A percentile compares a stretch with the other conserved stretches of the same genome.
Evolutionary conservation across 2,888 invertebrate genomes (phyloP).

Genomic region (Sicus ferrugineus): DNA sequence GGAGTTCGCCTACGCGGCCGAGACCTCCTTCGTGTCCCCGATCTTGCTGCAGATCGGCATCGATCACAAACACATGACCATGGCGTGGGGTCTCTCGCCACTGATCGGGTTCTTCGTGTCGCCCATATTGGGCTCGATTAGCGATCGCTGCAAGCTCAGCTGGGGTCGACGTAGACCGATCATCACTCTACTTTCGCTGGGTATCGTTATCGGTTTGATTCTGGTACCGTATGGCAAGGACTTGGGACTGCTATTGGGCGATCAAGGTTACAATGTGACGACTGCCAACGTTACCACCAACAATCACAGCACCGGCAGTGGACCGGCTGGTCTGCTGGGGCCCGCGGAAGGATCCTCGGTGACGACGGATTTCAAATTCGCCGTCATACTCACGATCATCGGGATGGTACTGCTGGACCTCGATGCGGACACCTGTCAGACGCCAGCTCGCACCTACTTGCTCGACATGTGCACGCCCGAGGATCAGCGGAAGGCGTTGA

Average conservation of each 20-base stretch:
- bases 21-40: slow-evolving; percentile 74
- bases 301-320: slow-evolving; percentile 28
- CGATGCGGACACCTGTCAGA: slow-evolving; percentile 73
- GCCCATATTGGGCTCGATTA: slow-evolving; percentile 68
- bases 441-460: slow-evolving; percentile 71
- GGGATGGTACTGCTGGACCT: slow-evolving; percentile 72
- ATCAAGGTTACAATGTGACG: slow-evolving; percentile 46
- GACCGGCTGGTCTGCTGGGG: slow-evolving; percentile 35
- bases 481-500: slow-evolving; percentile 70
- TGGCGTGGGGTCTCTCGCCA: slow-evolving; percentile 65
- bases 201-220: slow-evolving; percentile 68
- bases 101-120: slow-evolving; percentile 63
- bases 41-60: slow-evolving; percentile 71
- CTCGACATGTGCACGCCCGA: slow-evolving; percentile 71
- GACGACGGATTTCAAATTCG: slow-evolving; percentile 55
- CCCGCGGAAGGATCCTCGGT: neutral
- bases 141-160: slow-evolving; percentile 68
- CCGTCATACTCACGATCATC: slow-evolving; percentile 68
- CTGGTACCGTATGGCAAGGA: slow-evolving; percentile 70
- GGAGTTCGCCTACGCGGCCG: slow-evolving; percentile 73
- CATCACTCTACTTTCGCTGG: slow-evolving; percentile 68
- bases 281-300: neutral
- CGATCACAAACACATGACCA: slow-evolving; percentile 70
- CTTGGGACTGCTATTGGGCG: slow-evolving; percentile 67
- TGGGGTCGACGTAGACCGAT: slow-evolving; percentile 71